Percentiles rank a stretch among this genome's conserved stretches.
Evolutionary conservation across 2,888 invertebrate species (phyloP).

Genomic region (Cylindroiulus punctatus): DNA sequence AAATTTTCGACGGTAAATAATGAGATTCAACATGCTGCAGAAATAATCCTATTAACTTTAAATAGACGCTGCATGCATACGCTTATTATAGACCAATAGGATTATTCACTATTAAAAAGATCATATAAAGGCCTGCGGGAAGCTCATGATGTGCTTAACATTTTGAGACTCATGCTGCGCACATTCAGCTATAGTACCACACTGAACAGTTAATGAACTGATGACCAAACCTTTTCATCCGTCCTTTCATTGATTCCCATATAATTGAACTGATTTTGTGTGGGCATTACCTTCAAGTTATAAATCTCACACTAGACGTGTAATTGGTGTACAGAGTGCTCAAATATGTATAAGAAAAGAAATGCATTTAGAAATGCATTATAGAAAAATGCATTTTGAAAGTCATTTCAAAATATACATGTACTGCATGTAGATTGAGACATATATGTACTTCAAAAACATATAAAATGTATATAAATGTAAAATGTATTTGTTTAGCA

Average conservation of each 20-base stretch:
- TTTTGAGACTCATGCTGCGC: neutral
- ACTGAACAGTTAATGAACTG: neutral
- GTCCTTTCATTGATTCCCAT: neutral
- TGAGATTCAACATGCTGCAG: neutral
- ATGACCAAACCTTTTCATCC: neutral
- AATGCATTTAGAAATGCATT: too few relatives aligned
- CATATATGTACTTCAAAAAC: too few relatives aligned
- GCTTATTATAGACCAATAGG: conserved; percentile 12
- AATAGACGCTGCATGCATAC: conserved; percentile 16
- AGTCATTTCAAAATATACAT: too few relatives aligned
- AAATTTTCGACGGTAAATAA: conserved; percentile 26
- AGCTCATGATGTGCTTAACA: neutral
- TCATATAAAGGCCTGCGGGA: neutral
- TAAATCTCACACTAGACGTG: too few relatives aligned
- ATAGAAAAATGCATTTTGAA: too few relatives aligned
- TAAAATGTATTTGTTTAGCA: too few relatives aligned
- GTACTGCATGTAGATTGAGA: too few relatives aligned
- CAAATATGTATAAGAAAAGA: too few relatives aligned
- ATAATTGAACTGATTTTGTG: neutral
- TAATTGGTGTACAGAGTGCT: too few relatives aligned
- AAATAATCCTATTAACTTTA: conserved; percentile 20
- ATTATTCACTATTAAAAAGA: conserved; percentile 2
- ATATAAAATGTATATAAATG: too few relatives aligned
- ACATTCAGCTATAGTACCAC: neutral
- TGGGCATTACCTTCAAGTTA: too few relatives aligned